Percentiles rank a stretch among this genome's conserved stretches.
Evolutionary conservation across 2,888 invertebrate species (phyloP).

Genomic region (Epinotia bilunana): DNA sequence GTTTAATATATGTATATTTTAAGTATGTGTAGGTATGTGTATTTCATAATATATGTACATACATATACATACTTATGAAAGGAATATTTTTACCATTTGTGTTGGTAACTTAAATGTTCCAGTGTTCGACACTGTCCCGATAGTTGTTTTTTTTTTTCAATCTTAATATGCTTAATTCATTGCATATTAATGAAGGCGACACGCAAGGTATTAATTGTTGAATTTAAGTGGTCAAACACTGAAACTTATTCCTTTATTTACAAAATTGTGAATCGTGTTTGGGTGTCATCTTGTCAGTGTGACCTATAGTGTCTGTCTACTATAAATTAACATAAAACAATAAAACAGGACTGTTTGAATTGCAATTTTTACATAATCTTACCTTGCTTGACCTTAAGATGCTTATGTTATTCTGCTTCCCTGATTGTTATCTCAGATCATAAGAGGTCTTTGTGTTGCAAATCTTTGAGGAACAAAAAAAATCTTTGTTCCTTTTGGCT

Average conservation of each 20-base stretch:
- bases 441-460: slow-evolving; percentile 58
- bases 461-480: slow-evolving; percentile 59
- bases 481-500: slow-evolving; percentile 60
- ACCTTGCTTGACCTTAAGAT: slow-evolving; percentile 20
- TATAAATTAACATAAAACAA: not conserved
- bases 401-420: slow-evolving; percentile 33
- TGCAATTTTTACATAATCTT: not conserved
- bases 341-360: not conserved
- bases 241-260: too few relatives aligned
- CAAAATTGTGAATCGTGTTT: too few relatives aligned
- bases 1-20: not conserved
- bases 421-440: slow-evolving; percentile 52
- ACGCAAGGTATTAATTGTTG: too few relatives aligned
- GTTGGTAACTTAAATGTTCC: not conserved
- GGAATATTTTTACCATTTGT: not conserved
- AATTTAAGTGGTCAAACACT: too few relatives aligned
- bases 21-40: not conserved
- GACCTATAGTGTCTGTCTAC: not conserved
- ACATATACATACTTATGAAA: not conserved
- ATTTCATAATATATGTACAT: not conserved
- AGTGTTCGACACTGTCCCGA: not conserved
- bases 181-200: not conserved
- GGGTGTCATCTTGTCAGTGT: too few relatives aligned
- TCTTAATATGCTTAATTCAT: too few relatives aligned
- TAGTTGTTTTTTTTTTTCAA: not conserved